Evolutionary conservation across 2,113 vertebrate species (phyloP), one percentile per base, ranked within the genome.

Genomic region (Psettodes erumei): DNA sequence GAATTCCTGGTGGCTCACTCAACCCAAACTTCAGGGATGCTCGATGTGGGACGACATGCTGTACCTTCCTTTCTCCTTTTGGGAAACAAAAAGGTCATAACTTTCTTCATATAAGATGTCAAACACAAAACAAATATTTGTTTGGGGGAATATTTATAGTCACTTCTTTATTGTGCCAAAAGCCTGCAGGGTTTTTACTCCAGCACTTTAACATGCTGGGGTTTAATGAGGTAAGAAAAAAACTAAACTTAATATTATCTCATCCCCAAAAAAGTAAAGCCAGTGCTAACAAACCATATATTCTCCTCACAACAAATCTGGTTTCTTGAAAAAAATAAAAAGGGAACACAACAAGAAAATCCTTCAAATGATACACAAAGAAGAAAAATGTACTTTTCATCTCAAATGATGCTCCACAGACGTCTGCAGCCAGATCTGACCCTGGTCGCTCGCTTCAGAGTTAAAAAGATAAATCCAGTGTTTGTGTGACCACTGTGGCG

Each of bases 381-480:
- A 16, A 6, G 11, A 15, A 33, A n/a, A n/a, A n/a, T 10, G 6
- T 32, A 8, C 32, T 55, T 32, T 56, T 33, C 35, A 9, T n/a
- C 8, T 4, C 1, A 30, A 27, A 50, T 47, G 11, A 55, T 35
- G 27, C 0, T 4, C 6, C 2, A 42, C 9, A 18, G 8, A 25
- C 19, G 3, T 15, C 21, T 21, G 1, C 21, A 15, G 40, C 47
- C 37, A 50, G 47, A 50, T 56, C 10, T 67, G 37, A 74, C 47
- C 27, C 11, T 38, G 53, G 40, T 30, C 50, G 28, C n/a, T 75
- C 70, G 64, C 38, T 59, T 38, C 27, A 43, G 38, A 54, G 65
- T 28, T 35, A 27, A 51, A 54, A 37, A 58, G 32, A 35, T 23
- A 60, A 73, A 63, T 10, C 32, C 28, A 30, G 18, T 42, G 48